These are phyloP conservation scores for Pterocles burchelli DNA, from an alignment of 2,113 vertebrate genomes.

Conservation along the genomic window DNA sequence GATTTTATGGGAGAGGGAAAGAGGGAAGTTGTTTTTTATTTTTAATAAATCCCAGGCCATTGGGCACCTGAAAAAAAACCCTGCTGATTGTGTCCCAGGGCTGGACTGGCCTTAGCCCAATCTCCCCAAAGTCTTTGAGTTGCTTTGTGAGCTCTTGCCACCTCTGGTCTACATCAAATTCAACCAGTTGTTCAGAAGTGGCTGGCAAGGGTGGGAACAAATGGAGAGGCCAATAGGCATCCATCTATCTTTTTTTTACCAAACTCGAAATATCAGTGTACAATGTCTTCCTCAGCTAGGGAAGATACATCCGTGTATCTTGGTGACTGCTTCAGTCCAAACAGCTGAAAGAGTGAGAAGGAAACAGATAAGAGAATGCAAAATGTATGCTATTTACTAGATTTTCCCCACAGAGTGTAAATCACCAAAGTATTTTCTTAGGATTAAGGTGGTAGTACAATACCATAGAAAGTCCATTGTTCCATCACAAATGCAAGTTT, in stretches of 20 bases:
- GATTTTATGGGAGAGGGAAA: conserved; percentile 4
- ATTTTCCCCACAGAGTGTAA: background rate
- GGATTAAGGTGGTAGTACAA: background rate
- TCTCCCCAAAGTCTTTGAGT: background rate
- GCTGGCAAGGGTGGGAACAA: background rate
- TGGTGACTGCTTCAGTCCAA: background rate
- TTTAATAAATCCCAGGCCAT: background rate
- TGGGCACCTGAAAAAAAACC: background rate
- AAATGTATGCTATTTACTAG: background rate
- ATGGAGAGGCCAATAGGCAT: background rate
- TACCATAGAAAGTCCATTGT: background rate
- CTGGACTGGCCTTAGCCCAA: background rate
- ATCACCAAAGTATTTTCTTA: background rate
- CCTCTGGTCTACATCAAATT: background rate
- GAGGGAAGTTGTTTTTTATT: background rate
- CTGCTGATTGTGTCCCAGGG: background rate
- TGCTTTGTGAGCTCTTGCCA: background rate
- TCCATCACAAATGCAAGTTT: background rate
- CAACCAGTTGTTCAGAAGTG: background rate
- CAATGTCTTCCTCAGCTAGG: background rate
- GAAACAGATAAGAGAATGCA: background rate
- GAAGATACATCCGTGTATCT: background rate
- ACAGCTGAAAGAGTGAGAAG: background rate
- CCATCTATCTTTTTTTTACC: background rate
- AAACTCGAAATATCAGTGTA: background rate